Evolutionary conservation across 2,888 invertebrate genomes (phyloP).

Genomic region (Tenthredo scrophulariae): DNA sequence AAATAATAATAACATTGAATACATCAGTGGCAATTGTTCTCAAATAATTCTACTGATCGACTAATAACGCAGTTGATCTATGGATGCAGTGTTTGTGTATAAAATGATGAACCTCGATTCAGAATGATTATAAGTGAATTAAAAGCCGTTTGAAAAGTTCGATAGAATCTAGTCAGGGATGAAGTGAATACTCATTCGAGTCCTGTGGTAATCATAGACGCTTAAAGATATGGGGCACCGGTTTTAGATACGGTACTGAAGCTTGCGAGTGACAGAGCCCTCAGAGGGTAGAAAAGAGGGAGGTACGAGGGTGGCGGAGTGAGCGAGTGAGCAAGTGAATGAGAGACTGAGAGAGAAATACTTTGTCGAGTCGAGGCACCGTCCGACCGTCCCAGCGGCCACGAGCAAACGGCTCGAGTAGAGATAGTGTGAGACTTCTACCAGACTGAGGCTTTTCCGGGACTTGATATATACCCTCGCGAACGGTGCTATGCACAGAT

Average conservation of each 20-base stretch:
- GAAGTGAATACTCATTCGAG: background rate
- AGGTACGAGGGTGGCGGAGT: slow-evolving; percentile 55
- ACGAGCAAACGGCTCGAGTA: slow-evolving; percentile 76
- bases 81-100: background rate
- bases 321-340: slow-evolving; percentile 59
- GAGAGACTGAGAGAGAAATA: slow-evolving; percentile 70
- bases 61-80: background rate
- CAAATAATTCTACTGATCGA: background rate
- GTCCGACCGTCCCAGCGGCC: slow-evolving; percentile 77
- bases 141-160: background rate
- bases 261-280: slow-evolving; percentile 52
- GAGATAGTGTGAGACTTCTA: slow-evolving; percentile 74
- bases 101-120: background rate
- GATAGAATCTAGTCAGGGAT: background rate
- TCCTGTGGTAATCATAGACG: background rate
- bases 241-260: slow-evolving; percentile 41
- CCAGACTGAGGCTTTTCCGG: slow-evolving; percentile 51
- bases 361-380: slow-evolving; percentile 75
- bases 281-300: slow-evolving; percentile 57
- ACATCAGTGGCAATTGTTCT: background rate
- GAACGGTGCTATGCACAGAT: slow-evolving; percentile 52
- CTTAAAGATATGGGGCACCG: background rate
- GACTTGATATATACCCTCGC: slow-evolving; percentile 11
- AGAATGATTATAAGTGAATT: background rate
- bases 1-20: background rate